Evolutionary conservation across 2,888 invertebrate genomes (phyloP).

Genomic region (Cataglyphis cursor): DNA sequence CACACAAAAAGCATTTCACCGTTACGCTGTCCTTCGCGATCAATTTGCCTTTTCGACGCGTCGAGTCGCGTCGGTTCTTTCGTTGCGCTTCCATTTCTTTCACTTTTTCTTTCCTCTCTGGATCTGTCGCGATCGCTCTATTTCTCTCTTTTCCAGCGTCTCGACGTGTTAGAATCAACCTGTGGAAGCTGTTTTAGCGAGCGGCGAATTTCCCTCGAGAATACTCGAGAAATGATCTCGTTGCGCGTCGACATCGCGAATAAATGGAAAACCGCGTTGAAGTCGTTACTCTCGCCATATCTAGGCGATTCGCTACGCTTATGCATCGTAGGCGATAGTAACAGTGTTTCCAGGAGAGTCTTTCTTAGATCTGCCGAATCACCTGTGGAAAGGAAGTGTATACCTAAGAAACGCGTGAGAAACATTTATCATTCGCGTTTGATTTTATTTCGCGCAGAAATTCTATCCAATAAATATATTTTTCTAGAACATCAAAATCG

Average conservation of each 20-base stretch:
- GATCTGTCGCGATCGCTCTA: conserved; percentile 27
- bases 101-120: neutral
- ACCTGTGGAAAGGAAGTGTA: conserved; percentile 28
- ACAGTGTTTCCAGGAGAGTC: conserved; percentile 38
- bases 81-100: conserved; percentile 44
- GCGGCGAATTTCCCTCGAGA: conserved; percentile 53
- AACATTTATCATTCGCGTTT: conserved; percentile 5
- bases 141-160: conserved; percentile 13
- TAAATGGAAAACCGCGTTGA: conserved; percentile 37
- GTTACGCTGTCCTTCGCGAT: conserved; percentile 63
- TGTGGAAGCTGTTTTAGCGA: conserved; percentile 9
- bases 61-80: conserved; percentile 5
- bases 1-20: conserved; percentile 60
- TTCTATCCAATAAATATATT: neutral
- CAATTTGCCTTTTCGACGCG: conserved; percentile 62
- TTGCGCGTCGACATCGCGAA: neutral
- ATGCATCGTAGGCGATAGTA: conserved; percentile 24
- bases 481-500: neutral
- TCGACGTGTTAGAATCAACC: conserved; percentile 12
- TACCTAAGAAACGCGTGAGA: conserved; percentile 36
- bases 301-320: conserved; percentile 31
- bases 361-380: conserved; percentile 42
- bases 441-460: neutral
- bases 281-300: conserved; percentile 18
- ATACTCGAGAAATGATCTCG: conserved; percentile 46